Conservation (phyloP, 2,113 vertebrate species). For the Semnornis frantzii region DNA sequence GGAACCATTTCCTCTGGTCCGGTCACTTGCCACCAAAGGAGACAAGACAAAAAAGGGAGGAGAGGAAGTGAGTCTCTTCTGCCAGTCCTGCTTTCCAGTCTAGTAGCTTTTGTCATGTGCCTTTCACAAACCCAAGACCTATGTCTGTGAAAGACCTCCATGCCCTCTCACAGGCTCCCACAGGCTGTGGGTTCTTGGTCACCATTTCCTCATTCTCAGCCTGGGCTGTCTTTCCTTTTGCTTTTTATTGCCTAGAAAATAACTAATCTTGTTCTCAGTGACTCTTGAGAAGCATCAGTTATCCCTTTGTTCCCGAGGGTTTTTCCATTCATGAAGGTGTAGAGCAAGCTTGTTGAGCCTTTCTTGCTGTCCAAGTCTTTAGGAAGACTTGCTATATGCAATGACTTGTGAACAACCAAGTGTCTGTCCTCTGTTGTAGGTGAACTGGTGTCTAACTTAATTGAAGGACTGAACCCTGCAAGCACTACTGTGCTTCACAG, state of each 20-base stretch:
- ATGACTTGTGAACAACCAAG: not conserved
- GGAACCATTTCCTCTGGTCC: too few relatives aligned
- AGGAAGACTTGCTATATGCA: not conserved
- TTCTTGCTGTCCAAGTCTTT: not conserved
- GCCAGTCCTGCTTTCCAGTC: not conserved
- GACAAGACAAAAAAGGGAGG: too few relatives aligned
- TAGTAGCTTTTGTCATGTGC: not conserved
- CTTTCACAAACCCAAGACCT: not conserved
- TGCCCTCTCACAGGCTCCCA: not conserved
- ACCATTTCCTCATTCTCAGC: not conserved
- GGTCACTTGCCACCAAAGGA: too few relatives aligned
- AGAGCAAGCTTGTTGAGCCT: not conserved
- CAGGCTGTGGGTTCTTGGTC: not conserved
- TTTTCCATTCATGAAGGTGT: not conserved
- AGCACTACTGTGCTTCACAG: not conserved
- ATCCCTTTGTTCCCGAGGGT: not conserved
- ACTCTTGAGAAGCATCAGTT: not conserved
- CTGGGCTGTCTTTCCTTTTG: not conserved
- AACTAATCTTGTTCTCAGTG: not conserved
- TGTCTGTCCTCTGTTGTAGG: not conserved
- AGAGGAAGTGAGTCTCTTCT: not conserved
- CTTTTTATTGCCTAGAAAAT: not conserved
- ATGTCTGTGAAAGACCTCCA: accelerated
- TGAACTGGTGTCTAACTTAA: not conserved
- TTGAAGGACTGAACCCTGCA: not conserved